Base-by-base conservation (phyloP, 1,140 invertebrate species). In the Luehdorfia chinensis region DNA sequence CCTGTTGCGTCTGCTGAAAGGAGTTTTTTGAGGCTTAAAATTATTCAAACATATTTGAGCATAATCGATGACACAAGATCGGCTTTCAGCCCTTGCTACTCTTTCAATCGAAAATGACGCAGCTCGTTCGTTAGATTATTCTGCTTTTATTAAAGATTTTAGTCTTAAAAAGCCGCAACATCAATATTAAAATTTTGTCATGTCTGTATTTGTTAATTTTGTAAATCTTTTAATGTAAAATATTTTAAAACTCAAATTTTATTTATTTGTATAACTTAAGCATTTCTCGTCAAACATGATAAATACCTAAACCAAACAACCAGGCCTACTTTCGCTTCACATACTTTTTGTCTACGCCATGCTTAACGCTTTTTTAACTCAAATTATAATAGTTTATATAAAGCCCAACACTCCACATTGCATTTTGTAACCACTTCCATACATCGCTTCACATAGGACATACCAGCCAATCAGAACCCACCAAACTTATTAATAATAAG, bases 1-100 rank as follows among this genome's bases (percentile, higher is more conserved):
- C 2, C 23, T 27, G 23, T 27, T 46, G 25, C 12, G 21, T 31
- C 43, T 55, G 46, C 37, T 27, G 48, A 50, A 34, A 49, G 46
- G 43, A 55, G 39, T 45, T 55, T 49, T 49, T 46, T 14, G 39
- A 49, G 41, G 23, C 33, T 43, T 25, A 21, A 43, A 50, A 50
- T 50, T 50, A 50, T 43, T 43, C 43, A 43, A 50, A 50, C 31
- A 43, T 44, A 34, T 34, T 34, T 50, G 37, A 27, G 48, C 28
- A 50, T n/a, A 50, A 43, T 50, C 48, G 48, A 50, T 50, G 19
- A 44, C 36, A 43, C 31, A 44, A 33, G 28, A 43, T 43, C 30
- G 28, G 18, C 18, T 50, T 50, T 41, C 37, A 50, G 37, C 37
- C 28, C 23, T 54, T 39, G 34, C 49, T 37, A 30, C 36, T 44